Base-by-base conservation (phyloP, 2,797 vertebrate species). In the Alectoris magna region DNA sequence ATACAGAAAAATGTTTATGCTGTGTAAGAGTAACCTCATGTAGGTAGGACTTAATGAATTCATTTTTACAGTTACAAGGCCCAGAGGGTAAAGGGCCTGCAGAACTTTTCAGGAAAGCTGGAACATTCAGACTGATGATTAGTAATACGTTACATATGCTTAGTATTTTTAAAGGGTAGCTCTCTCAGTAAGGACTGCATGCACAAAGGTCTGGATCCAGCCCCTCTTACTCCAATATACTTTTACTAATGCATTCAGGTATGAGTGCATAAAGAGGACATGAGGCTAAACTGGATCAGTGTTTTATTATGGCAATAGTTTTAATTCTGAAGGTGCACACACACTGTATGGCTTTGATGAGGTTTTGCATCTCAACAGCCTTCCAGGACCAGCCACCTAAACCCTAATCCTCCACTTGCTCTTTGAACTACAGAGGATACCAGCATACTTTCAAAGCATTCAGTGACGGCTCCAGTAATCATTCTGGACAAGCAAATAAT, bases 341-440 rank as follows among this genome's bases (percentile, higher is more conserved):
- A 22, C 12, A 3, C 1, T 0, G 1, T 1, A 19, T 4, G 26
- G 27, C 27, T 55, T 60, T 55, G 14, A 6, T 39, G 31, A 49
- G 34, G 31, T 58, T 88, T 56, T 67, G 29, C 34, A 79, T 18
- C 66, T 91, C 78, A 73, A 9, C 3, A 59, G 43, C 29, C 39
- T 48, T 48, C 38, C 36, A 70, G n/a, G 23, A 43, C 46, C 38
- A 64, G 8, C 18, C 39, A 34, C 5, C 26, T 10, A 11, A 72
- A 72, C 62, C 14, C 14, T 1, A 10, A 51, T 21, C 64, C 59
- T 72, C 53, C 22, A 14, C 2, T 21, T 46, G 55, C 27, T 71
- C 31, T 63, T 68, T 9, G 24, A 85, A 64, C 1, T 4, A 21
- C 55, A 66, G 16, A 55, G n/a, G 49, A 58, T 55, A 44, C 46